These are phyloP conservation scores for Oligia strigilis DNA, from an alignment of 2,888 invertebrate genomes.

Conservation along the genomic window DNA sequence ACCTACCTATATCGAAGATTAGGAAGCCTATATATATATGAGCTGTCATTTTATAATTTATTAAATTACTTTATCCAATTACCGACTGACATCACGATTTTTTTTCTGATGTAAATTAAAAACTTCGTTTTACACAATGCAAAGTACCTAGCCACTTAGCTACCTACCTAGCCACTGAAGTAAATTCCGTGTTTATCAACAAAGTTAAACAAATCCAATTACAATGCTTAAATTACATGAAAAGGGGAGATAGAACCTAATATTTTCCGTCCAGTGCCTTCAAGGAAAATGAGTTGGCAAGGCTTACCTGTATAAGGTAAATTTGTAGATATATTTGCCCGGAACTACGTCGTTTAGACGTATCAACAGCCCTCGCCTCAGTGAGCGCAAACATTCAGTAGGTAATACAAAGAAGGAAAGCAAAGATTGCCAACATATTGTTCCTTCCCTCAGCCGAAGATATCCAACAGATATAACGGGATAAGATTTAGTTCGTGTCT, in stretches of 20 bases:
- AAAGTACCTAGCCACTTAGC: too few species aligned
- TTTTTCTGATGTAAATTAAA: neutral
- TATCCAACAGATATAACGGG: constrained; percentile 60
- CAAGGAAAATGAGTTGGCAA: constrained; percentile 54
- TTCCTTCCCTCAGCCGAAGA: constrained; percentile 40
- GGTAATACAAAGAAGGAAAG: constrained; percentile 49
- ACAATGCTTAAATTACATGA: constrained; percentile 34
- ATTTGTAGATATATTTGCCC: constrained; percentile 57
- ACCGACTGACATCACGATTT: neutral
- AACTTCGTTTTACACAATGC: neutral
- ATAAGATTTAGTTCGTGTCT: constrained; percentile 56
- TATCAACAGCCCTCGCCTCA: constrained; percentile 61
- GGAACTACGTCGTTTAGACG: constrained; percentile 52
- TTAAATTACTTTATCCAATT: neutral
- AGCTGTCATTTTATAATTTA: constrained; percentile 21
- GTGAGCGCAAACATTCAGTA: constrained; percentile 57
- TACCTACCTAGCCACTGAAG: neutral
- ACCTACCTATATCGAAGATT: constrained; percentile 1
- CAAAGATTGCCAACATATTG: constrained; percentile 55
- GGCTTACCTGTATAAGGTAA: constrained; percentile 59
- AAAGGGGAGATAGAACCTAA: constrained; percentile 45
- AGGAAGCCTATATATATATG: neutral
- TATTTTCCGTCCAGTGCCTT: constrained; percentile 40
- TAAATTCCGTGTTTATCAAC: constrained; percentile 16
- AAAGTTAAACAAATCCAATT: constrained; percentile 19